Base-by-base conservation (phyloP, 2,888 invertebrate species). In the Cistogaster globosa region DNA sequence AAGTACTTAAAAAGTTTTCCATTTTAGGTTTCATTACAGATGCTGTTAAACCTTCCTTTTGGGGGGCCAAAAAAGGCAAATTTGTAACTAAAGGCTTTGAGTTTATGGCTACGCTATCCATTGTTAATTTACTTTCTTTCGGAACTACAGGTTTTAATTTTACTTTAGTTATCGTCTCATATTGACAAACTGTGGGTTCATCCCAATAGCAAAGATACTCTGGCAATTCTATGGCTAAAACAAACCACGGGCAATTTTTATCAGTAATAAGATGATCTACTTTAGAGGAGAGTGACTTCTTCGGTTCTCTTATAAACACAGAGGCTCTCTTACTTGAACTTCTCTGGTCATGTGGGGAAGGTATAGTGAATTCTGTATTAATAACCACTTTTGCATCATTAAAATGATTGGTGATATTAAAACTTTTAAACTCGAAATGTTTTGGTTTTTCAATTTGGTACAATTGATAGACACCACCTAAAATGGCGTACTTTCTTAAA, bases 401-500 rank as follows among this genome's bases (percentile, higher is more conserved):
- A 36, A 88, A 86, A 57, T 91, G 90, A 87, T 90, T 88, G 0
- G 90, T 87, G 55, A 91, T 87, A 57, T 90, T 91, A 8, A 91
- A 89, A 32, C 83, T 86, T 18, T 89, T 83, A 32, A 88, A 89
- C n/a, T 89, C 86, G 0, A 83, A 86, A 62, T 88, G 88, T 0
- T 45, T 36, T 2, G 90, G 90, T 14, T 90, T 90, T 0, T 86
- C 84, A 3, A 92, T 88, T 75, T 89, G 88, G 67, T 89, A 83
- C 0, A 92, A 68, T 20, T 90, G 89, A 86, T 92, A 92, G 0
- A 92, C 65, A 0, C 92, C 92, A 7, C 92, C 92, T 51, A 91
- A 81, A 38, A 92, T 87, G 0, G 90, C 86, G 53, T 87, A 87
- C 65, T 91, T 83, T 12, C 90, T 87, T 1, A 92, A 81, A 84